A percentile compares a stretch with the other conserved stretches of the same genome.
These are phyloP conservation scores for Stylophora pistillata DNA, from an alignment of 64 coral and sea anemone species.

Conservation along the genomic window DNA sequence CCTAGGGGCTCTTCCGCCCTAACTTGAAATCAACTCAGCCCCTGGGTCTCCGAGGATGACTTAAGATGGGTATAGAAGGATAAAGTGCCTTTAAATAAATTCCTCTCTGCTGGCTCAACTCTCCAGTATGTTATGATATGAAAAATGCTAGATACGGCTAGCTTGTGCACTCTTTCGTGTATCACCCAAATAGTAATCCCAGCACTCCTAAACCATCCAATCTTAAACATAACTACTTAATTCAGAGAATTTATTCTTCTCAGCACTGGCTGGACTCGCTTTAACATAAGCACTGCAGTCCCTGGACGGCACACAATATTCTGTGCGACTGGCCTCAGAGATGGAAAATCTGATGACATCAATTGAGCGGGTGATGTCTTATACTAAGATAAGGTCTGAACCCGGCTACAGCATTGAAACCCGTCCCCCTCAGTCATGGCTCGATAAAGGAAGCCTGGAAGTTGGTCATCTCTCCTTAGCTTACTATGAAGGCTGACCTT, in stretches of 20 bases:
- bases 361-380: not conserved
- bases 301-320: not conserved
- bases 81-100: too few species aligned
- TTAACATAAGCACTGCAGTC: not conserved
- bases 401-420: slow-evolving; percentile 33
- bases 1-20: too few species aligned
- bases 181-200: too few species aligned
- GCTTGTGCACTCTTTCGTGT: too few species aligned
- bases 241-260: not conserved
- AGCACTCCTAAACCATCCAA: too few species aligned
- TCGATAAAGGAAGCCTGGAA: slow-evolving; percentile 23
- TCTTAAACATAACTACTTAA: too few species aligned
- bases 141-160: too few species aligned
- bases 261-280: not conserved
- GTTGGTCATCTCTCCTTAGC: not conserved
- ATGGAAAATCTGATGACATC: not conserved
- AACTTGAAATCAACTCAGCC: too few species aligned
- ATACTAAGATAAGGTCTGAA: not conserved
- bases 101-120: too few species aligned
- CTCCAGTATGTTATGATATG: too few species aligned
- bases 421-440: slow-evolving; percentile 30
- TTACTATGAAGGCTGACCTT: not conserved
- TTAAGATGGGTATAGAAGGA: not conserved
- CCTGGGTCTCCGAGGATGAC: too few species aligned
- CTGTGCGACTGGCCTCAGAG: not conserved